Base-by-base conservation (phyloP, 1,140 invertebrate species). In the Bombyx mori region DNA sequence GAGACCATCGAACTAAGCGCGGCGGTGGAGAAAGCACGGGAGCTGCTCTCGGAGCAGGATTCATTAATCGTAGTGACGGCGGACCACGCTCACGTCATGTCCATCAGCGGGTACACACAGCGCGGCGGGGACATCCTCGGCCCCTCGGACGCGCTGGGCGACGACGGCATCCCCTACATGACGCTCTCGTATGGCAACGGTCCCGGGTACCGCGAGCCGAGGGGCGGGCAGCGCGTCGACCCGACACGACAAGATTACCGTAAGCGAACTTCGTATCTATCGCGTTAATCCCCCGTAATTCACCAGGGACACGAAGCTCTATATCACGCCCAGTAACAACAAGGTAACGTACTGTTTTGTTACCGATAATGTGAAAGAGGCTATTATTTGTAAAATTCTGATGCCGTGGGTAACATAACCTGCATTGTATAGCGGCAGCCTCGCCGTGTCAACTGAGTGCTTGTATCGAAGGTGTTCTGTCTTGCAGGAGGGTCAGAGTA, bases 161-260 rank as follows among this genome's bases (percentile, higher is more conserved):
- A 82, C 4, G 73, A 88, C 68, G 76, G 79, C 12, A 77, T 92
- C 62, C 91, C 92, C 0, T 95, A 93, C 71, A 90, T 93, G 57
- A 94, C 93, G 0, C 83, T 96, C 1, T 89, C 89, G 1, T 95
- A 95, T 73, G 91, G 92, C 9, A 95, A 94, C 81, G 94, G 94
- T 1, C 93, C 93, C 1, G 92, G 93, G 6, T 89, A 89, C 58
- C 77, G 82, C 10, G 53, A 63, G 10, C 79, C 78, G 7, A 69
- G 67, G 5, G 60, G 77, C 42, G 79, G 72, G 9, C 65, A 89
- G 45, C 65, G 83, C 26, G 75, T 85, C 55, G 69, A 89, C 44
- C 75, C 74, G 6, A 74, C 82, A 44, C 61, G 68, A 4, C 60
- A 71, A 42, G 53, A 65, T 26, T 88, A 83, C 60, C 74, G 89